Evolutionary conservation across 1,140 invertebrate genomes (phyloP), one percentile per base, ranked within the genome.

Genomic region (Trichonephila inaurata): DNA sequence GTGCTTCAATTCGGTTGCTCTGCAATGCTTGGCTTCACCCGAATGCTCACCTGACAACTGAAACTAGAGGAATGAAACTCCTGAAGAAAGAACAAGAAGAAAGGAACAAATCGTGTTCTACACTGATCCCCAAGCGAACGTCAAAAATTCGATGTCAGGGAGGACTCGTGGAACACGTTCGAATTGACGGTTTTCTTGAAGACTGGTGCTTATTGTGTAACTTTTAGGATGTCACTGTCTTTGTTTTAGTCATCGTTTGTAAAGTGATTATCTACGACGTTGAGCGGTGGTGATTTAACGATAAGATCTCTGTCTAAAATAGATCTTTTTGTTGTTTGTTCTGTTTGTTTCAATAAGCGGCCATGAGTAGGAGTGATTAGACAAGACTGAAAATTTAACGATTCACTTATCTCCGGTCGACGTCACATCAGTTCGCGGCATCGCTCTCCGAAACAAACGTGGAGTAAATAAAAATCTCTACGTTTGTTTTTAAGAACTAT

Each of bases 181-280:
- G 16, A 40, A 40, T 28, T 77, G 72, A 77, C 72, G 24, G 33
- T 66, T 88, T 88, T 44, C 86, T 66, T 88, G 86, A 88, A 88
- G 62, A 33, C 61, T 66, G 28, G 86, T 8, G 44, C 62, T 58
- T 85, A 85, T 60, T 60, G 83, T 85, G 44, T 61, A 77, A 40
- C 72, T 83, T 83, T 60, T 24, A 21, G 28, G 60, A 88, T 88
- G 86, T 88, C 86, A 88, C 8, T 33, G 60, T 88, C 86, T 88
- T 88, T 88, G 86, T 88, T 88, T 88, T 88, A 88, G 86, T 66
- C 64, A 88, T 88, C 86, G 60, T 61, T 58, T 61, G 40, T 44
- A 88, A 88, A 88, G 86, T 88, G 86, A 88, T 88, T 88, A 64
- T 58, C 60, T 28, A 18, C 16, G 16, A n/a, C 82, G 12, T 24